Conservation (phyloP, 2,888 invertebrate genomes). For the Trilocha varians region DNA sequence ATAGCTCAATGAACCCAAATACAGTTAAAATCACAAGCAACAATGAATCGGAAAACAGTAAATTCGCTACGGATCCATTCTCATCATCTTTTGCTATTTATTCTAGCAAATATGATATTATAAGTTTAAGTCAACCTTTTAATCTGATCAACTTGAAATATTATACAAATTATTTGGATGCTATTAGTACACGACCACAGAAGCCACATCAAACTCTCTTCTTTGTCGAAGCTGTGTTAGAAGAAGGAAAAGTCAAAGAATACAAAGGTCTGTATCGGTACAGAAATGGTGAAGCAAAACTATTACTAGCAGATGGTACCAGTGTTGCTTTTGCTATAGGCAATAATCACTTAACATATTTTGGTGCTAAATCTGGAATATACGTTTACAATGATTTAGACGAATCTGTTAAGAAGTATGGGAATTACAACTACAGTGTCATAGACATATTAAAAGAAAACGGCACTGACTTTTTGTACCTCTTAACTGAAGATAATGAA, state of each 20-base stretch:
- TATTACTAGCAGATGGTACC: slow-evolving; percentile 31
- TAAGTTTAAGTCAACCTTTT: too few relatives aligned
- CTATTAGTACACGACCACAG: too few relatives aligned
- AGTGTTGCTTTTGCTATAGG: slow-evolving; percentile 28
- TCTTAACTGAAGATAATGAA: slow-evolving; percentile 34
- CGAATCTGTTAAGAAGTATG: slow-evolving; percentile 34
- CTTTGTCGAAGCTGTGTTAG: too few relatives aligned
- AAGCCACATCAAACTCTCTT: too few relatives aligned
- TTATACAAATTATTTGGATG: too few relatives aligned
- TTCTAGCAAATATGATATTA: too few relatives aligned
- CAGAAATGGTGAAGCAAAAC: slow-evolving; percentile 19
- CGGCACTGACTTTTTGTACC: slow-evolving; percentile 33
- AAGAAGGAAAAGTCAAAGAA: slow-evolving; percentile 18
- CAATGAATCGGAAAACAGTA: too few relatives aligned
- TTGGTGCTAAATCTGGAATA: slow-evolving; percentile 40
- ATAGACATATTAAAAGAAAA: slow-evolving; percentile 34
- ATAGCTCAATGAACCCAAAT: too few relatives aligned
- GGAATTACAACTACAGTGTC: slow-evolving; percentile 32
- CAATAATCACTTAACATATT: slow-evolving; percentile 25
- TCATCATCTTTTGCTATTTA: too few relatives aligned
- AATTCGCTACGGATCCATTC: too few relatives aligned
- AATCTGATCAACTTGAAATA: too few relatives aligned
- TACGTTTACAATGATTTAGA: slow-evolving; percentile 27
- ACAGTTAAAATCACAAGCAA: too few relatives aligned
- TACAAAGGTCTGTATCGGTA: slow-evolving; percentile 30